Conservation (phyloP, 2,113 vertebrate species). For the Psammodynastes pulverulentus region DNA sequence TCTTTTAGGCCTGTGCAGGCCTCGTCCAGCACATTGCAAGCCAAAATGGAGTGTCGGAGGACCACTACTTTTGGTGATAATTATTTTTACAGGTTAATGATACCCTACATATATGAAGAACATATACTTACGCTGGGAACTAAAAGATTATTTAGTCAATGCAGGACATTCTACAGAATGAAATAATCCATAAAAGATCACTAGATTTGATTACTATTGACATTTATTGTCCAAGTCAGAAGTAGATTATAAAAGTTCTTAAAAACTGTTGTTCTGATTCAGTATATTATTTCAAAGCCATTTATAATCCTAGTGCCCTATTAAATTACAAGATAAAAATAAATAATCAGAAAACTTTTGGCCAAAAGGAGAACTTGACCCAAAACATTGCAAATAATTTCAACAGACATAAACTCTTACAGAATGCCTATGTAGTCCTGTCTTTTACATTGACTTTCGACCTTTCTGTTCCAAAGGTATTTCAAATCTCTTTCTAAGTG, state of each 20-base stretch:
- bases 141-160: background rate
- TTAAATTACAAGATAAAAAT: background rate
- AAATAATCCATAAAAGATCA: background rate
- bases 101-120: background rate
- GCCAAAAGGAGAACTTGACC: background rate
- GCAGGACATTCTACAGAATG: background rate
- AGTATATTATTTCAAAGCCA: background rate
- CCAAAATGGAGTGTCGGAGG: too few relatives aligned
- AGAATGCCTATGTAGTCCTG: background rate
- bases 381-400: background rate
- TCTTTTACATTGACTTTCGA: background rate
- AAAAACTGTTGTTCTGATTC: background rate
- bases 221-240: too few relatives aligned
- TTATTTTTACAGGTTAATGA: background rate
- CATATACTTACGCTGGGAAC: background rate
- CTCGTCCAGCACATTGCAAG: too few relatives aligned
- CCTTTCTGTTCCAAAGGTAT: background rate
- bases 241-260: too few relatives aligned
- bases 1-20: too few relatives aligned
- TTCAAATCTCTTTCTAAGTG: background rate
- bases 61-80: background rate
- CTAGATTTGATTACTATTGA: background rate
- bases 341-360: background rate
- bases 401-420: background rate
- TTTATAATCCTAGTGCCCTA: background rate